Base-by-base conservation (phyloP, 2,888 invertebrate genomes). In the Nebria salina region DNA sequence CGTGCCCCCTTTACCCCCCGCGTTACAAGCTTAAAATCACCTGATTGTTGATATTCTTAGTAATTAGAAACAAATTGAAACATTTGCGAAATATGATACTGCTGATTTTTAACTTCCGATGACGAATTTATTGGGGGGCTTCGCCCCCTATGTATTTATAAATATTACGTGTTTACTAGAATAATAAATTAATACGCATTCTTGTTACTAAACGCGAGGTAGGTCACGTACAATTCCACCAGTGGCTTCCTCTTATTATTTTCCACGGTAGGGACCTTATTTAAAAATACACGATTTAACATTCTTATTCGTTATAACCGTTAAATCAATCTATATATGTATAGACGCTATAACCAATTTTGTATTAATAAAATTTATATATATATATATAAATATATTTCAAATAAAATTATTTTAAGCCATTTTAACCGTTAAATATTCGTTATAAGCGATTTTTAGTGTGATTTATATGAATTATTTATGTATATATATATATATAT, bases 171-270 rank as follows among this genome's bases (percentile, higher is more conserved):
- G 54, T 11, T 54, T 54, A 54, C 13, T 54, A 34, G 34, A 34
- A 34, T 4, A 34, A 34, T 34, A 34, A 34, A 34, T 34, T 2
- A 34, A 34, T 4, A 34, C 13, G 54, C 11, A 13, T 54, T 54
- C 13, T 8, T 54, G 54, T 25, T 7, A 26, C 8, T 8, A 11
- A 15, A 68, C 26, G 68, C 68, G 68, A 68, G 68, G 68, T 68
- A 68, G 68, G 68, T 68, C 68, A 68, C 68, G 68, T 68, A 68
- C 68, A 68, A 68, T n/a, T 25, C 7, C n/a, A n/a, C 68, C 68
- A 68, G 68, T 11, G 68, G 68, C 68, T 7, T 68, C 9, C 7
- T 7, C 11, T 54, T 13, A 1, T 54, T 54, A 7, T 54, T 7
- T 54, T 54, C 34, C 34, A 5, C 5, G 34, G 34, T 34, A 34